phyloP scores from a whole-genome alignment of 2,797 vertebrate species.

The Hafferia zeledoni region DNA sequence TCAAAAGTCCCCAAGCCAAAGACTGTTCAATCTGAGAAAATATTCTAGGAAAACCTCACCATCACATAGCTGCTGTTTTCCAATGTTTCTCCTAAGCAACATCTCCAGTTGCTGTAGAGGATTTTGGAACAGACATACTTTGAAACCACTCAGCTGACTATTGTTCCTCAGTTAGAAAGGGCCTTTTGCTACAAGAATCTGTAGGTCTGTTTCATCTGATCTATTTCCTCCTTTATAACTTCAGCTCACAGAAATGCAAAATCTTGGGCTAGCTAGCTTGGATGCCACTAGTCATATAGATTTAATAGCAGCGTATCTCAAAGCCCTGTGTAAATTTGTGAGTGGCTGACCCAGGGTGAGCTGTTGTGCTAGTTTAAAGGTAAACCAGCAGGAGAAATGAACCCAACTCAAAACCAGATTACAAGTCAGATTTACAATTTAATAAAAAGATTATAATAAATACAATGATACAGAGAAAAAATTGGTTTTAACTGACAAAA shows the following conservation, averaged over 20 bases:
- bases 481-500: too few relatives aligned
- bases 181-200: background rate
- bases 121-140: background rate
- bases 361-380: background rate
- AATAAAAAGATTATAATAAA: too few relatives aligned
- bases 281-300: background rate
- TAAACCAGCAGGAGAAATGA: too few relatives aligned
- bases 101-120: background rate
- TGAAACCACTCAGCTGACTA: background rate
- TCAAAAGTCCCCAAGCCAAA: background rate
- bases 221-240: background rate
- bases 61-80: background rate
- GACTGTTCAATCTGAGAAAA: background rate
- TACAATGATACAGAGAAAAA: too few relatives aligned
- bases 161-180: background rate
- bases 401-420: too few relatives aligned
- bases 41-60: background rate
- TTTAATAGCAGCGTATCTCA: background rate
- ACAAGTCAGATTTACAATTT: too few relatives aligned
- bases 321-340: background rate
- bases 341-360: background rate
- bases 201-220: background rate
- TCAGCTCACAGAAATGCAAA: background rate
- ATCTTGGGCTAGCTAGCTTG: background rate
- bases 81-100: background rate